phyloP scores from a whole-genome alignment of 2,888 invertebrate genomes.

The Plebejus argus region DNA sequence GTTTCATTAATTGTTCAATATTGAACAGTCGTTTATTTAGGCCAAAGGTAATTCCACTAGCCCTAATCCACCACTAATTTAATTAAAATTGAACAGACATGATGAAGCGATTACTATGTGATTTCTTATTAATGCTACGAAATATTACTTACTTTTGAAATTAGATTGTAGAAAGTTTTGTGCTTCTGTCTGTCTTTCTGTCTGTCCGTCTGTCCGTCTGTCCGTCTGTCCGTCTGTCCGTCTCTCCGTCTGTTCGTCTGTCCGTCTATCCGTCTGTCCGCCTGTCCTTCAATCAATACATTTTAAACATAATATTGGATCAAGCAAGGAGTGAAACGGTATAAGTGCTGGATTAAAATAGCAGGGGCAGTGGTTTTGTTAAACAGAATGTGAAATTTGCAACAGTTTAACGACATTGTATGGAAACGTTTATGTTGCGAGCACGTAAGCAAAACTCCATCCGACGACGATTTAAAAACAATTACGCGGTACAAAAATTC shows the following conservation, averaged over 20 bases:
- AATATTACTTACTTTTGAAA: neutral
- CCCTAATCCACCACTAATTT: neutral
- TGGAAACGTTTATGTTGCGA: slow-evolving; percentile 12
- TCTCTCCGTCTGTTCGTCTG: too few species aligned
- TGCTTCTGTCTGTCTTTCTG: too few species aligned
- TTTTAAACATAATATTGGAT: too few species aligned
- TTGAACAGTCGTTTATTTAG: slow-evolving; percentile 1
- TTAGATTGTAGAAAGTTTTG: neutral
- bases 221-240: too few species aligned
- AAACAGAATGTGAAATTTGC: slow-evolving; percentile 12
- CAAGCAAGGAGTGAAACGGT: neutral
- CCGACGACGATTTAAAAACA: slow-evolving; percentile 34
- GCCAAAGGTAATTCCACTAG: neutral
- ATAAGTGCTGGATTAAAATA: neutral
- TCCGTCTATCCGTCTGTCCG: too few species aligned
- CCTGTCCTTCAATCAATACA: too few species aligned
- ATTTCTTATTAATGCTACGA: neutral
- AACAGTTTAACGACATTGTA: slow-evolving; percentile 25
- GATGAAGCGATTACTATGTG: neutral
- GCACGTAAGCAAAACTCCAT: slow-evolving; percentile 33
- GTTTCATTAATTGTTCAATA: neutral
- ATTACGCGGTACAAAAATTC: slow-evolving; percentile 31
- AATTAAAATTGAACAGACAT: neutral
- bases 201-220: too few species aligned
- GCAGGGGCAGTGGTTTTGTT: neutral